Conservation (phyloP, 2,113 vertebrate genomes). For the Centropus bengalensis region DNA sequence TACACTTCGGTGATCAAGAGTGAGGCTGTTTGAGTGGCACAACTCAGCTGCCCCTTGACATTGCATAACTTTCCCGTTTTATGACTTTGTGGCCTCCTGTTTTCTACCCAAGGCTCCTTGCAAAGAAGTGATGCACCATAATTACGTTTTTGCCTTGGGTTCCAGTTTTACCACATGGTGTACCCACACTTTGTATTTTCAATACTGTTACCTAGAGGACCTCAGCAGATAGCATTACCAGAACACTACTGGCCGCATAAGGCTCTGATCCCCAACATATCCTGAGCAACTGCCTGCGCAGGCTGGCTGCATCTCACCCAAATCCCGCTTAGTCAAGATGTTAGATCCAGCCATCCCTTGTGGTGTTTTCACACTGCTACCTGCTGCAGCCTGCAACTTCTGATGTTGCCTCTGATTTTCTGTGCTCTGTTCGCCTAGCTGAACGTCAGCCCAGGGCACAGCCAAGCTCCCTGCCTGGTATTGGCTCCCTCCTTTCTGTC, state of each 20-base stretch:
- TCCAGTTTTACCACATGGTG: not conserved
- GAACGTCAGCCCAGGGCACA: not conserved
- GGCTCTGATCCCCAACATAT: not conserved
- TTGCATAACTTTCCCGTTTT: not conserved
- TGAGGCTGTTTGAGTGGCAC: not conserved
- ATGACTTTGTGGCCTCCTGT: not conserved
- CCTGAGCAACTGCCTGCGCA: not conserved
- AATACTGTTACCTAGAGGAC: not conserved
- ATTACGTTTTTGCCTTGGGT: not conserved
- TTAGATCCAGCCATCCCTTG: accelerated
- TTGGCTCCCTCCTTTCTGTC: not conserved
- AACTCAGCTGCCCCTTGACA: not conserved
- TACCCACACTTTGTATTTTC: not conserved
- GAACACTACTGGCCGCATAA: not conserved
- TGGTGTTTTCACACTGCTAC: not conserved
- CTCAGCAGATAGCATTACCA: not conserved
- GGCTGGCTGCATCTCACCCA: not conserved
- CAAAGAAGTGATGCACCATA: not conserved
- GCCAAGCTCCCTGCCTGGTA: accelerated
- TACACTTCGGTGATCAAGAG: not conserved
- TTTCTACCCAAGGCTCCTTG: not conserved
- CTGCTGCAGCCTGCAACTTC: accelerated
- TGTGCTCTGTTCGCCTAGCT: accelerated
- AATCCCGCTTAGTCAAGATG: not conserved
- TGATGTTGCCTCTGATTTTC: accelerated